Evolutionary conservation across 2,888 invertebrate species (phyloP), one percentile per base, ranked within the genome.

Genomic region (Brachyptera risi): DNA sequence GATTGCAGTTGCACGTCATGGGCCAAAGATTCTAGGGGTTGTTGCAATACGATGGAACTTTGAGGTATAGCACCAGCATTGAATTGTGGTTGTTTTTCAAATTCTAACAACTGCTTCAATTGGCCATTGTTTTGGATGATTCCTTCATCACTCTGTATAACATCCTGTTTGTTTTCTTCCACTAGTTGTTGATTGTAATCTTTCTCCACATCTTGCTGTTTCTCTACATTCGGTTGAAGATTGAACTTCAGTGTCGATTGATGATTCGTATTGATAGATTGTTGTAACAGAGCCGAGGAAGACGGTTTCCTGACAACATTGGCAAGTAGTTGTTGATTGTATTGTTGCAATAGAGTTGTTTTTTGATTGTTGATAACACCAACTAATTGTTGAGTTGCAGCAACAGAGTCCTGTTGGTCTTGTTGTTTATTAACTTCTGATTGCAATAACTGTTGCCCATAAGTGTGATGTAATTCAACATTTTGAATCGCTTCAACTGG

Each of bases 111-210:
- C 23, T 44, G 47, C 15, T 47, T 58, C n/a, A 58, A 13, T 3
- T 31, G 31, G 15, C 23, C 31, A 9, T 15, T 13, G 21, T 42
- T 26, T 37, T 58, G 31, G n/a, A n/a, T n/a, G n/a, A n/a, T n/a
- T n/a, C n/a, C n/a, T 19, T 21, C 35, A 21, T 24, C 47, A 13
- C 42, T n/a, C 26, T 47, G 26, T 21, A 56, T 38, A 2, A n/a
- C 3, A 42, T 61, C 61, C 37, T 61, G 61, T 23, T 38, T 58
- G 3, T 37, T 24, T 31, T 61, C 61, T 40, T 61, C 61, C 21
- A 40, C 50, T n/a, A 61, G 35, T 31, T 61, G 61, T 3, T 50
- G 58, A 4, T 3, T 61, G 35, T 61, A 61, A 31, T 61, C 61
- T 26, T 26, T 54, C 54, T 54, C 54, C 4, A 19, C 37, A 13